Percentiles rank a stretch among this genome's conserved stretches.
Evolutionary conservation across 2,113 vertebrate genomes (phyloP).

Genomic region (Cephalopholis sonnerati): DNA sequence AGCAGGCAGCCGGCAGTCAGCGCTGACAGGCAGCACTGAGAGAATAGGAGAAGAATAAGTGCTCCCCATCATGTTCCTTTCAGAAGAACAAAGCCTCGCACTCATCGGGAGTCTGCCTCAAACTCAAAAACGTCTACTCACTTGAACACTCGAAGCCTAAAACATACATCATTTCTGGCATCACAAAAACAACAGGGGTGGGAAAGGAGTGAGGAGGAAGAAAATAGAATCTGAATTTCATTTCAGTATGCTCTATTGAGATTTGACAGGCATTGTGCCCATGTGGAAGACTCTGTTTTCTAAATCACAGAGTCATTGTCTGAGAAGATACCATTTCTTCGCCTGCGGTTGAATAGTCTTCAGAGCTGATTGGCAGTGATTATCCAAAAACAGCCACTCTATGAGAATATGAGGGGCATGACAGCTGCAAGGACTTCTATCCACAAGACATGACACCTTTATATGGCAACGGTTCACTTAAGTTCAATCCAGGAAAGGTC

Average conservation of each 20-base stretch:
- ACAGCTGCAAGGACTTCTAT: neutral
- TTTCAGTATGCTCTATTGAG: constrained; percentile 61
- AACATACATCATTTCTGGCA: constrained; percentile 74
- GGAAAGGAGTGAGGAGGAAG: constrained; percentile 16
- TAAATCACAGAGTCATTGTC: constrained; percentile 61
- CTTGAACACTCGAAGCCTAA: constrained; percentile 62
- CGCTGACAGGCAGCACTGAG: constrained; percentile 57
- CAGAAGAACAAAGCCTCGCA: constrained; percentile 73
- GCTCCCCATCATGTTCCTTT: constrained; percentile 77
- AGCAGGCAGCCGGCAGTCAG: constrained; percentile 37
- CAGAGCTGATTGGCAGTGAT: constrained; percentile 46
- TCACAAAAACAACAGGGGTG: constrained; percentile 54
- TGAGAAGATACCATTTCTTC: constrained; percentile 32
- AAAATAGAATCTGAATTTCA: constrained; percentile 54
- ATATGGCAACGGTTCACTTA: neutral
- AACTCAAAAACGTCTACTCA: constrained; percentile 64
- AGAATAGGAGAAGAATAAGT: constrained; percentile 64
- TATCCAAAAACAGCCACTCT: constrained; percentile 12
- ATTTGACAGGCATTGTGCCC: constrained; percentile 69
- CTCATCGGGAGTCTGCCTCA: constrained; percentile 66
- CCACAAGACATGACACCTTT: constrained; percentile 19
- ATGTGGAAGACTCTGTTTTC: constrained; percentile 49
- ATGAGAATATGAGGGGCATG: constrained; percentile 21
- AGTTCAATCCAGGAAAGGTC: constrained; percentile 1
- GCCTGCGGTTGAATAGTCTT: constrained; percentile 20